Evolutionary conservation across 2,888 invertebrate species (phyloP).

Genomic region (Synanthedon tipuliformis): DNA sequence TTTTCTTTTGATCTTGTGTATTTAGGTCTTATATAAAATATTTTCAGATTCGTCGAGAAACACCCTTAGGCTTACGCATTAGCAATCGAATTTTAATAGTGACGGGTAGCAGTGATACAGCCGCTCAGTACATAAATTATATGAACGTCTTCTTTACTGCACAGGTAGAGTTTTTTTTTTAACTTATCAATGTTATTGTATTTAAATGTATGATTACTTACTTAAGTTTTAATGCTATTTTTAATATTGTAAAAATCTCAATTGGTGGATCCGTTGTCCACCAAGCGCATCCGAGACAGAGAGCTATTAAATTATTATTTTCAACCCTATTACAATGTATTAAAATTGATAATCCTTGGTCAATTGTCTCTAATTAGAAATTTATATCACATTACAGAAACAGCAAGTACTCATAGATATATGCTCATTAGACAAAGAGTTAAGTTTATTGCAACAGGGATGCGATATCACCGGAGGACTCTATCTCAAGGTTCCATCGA

Average conservation of each 20-base stretch:
- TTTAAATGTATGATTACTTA: too few relatives aligned
- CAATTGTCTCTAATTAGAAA: too few relatives aligned
- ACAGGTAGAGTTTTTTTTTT: conserved; percentile 65
- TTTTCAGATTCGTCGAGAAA: conserved; percentile 65
- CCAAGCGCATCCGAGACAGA: too few relatives aligned
- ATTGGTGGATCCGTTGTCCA: too few relatives aligned
- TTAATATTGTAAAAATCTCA: too few relatives aligned
- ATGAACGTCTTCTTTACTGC: conserved; percentile 99
- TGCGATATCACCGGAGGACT: conserved; percentile 96
- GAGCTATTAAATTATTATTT: neutral
- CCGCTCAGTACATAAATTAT: conserved; percentile 97
- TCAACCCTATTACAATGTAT: neutral
- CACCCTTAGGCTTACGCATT: conserved; percentile 73
- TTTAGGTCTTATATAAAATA: neutral
- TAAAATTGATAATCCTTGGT: neutral
- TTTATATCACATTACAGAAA: conserved; percentile 54
- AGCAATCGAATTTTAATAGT: conserved; percentile 85
- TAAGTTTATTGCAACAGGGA: conserved; percentile 93
- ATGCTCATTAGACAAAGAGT: conserved; percentile 90
- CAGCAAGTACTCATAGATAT: conserved; percentile 91
- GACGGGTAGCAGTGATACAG: conserved; percentile 91
- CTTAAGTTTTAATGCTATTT: too few relatives aligned
- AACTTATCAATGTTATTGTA: too few relatives aligned
- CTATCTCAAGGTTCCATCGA: conserved; percentile 87
- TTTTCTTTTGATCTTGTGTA: neutral